phyloP scores from a whole-genome alignment of 1,140 invertebrate species.

The Philotrypesis tridentata region DNA sequence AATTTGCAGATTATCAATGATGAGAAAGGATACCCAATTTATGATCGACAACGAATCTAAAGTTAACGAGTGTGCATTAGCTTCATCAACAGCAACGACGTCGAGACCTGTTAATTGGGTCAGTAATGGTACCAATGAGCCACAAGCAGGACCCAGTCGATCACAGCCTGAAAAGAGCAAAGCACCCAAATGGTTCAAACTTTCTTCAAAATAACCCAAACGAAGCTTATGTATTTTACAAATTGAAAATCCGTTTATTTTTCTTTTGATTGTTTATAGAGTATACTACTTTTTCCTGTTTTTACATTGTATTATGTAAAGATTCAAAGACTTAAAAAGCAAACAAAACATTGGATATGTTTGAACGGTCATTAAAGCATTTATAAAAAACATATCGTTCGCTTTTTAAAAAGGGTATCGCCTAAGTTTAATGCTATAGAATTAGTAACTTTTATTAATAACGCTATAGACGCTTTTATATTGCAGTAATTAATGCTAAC shows the following conservation, averaged over 20 bases:
- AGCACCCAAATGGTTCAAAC: conserved; percentile 71
- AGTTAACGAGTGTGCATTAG: background rate
- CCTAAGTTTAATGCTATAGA: too few species aligned
- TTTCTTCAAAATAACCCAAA: conserved; percentile 6
- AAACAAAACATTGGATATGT: background rate
- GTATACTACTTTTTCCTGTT: background rate
- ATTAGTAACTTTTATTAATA: too few species aligned
- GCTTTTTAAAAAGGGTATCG: too few species aligned
- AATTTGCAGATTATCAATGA: background rate
- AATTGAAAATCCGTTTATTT: too few species aligned
- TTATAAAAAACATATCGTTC: too few species aligned
- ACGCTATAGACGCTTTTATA: too few species aligned
- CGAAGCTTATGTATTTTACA: background rate
- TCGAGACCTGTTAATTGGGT: background rate
- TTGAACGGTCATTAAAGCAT: background rate
- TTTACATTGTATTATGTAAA: background rate
- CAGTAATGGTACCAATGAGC: background rate
- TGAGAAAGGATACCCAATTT: background rate
- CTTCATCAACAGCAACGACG: background rate
- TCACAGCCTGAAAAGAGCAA: conserved; percentile 52
- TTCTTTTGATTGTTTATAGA: background rate
- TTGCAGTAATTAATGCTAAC: too few species aligned
- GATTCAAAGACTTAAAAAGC: background rate
- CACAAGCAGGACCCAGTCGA: background rate
- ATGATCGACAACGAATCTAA: background rate